Evolutionary conservation across 2,888 invertebrate species (phyloP).

Genomic region (Drosophila mayaguana): DNA sequence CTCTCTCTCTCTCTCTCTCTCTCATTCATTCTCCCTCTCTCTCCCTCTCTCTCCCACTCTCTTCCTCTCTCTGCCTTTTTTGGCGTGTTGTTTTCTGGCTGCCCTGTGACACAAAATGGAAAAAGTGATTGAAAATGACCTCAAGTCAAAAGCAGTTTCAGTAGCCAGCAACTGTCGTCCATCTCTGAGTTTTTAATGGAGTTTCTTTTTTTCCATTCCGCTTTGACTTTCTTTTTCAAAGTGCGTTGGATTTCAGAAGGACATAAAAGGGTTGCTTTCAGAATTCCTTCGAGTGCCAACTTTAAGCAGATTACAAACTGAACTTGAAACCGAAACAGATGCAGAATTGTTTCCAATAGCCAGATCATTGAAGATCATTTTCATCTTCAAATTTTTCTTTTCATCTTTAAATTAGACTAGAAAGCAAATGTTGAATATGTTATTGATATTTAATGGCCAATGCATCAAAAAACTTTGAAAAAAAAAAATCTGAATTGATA

Average conservation of each 20-base stretch:
- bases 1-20: constrained; percentile 1
- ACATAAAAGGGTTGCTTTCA: constrained; percentile 44
- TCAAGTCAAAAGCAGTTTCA: constrained; percentile 74
- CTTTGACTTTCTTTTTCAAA: constrained; percentile 31
- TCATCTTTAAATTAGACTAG: too few relatives aligned
- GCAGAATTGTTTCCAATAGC: neutral
- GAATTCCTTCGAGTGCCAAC: constrained; percentile 9
- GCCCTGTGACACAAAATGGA: constrained; percentile 64
- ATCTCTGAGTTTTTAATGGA: constrained; percentile 65
- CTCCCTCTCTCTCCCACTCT: constrained; percentile 5
- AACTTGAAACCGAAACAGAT: constrained; percentile 22
- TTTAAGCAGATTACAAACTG: constrained; percentile 9
- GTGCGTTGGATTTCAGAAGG: constrained; percentile 51
- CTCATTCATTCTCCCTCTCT: constrained; percentile 3
- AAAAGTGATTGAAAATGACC: constrained; percentile 79
- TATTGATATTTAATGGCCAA: too few relatives aligned
- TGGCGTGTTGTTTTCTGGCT: constrained; percentile 49
- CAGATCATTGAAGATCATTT: neutral
- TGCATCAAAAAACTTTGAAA: too few relatives aligned
- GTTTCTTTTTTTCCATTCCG: constrained; percentile 32
- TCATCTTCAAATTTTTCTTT: too few relatives aligned
- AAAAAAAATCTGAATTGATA: too few relatives aligned
- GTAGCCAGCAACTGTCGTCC: constrained; percentile 45
- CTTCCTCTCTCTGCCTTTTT: constrained; percentile 8
- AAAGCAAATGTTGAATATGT: too few relatives aligned